These are phyloP conservation scores for Cyclopterus lumpus DNA, from an alignment of 2,797 vertebrate species.

Conservation along the genomic window DNA sequence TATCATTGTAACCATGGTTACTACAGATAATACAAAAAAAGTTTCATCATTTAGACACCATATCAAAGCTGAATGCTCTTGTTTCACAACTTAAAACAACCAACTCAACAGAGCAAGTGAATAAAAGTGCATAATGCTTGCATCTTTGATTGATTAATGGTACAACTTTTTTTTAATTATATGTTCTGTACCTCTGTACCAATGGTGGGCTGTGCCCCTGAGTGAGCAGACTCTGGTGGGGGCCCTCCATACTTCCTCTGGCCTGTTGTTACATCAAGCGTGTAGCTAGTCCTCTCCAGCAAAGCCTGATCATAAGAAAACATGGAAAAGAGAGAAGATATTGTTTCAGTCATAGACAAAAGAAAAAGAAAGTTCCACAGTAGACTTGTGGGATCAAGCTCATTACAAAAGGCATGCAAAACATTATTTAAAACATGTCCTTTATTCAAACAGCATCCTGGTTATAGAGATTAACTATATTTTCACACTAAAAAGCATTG, in stretches of 20 bases:
- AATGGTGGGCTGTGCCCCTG: constrained; percentile 93
- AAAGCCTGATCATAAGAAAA: constrained; percentile 80
- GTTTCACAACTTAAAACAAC: background rate
- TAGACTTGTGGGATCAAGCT: background rate
- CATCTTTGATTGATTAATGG: background rate
- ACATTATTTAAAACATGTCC: background rate
- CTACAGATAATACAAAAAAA: constrained; percentile 49
- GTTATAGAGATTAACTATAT: background rate
- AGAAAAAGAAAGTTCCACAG: background rate
- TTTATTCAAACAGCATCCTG: background rate
- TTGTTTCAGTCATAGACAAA: background rate
- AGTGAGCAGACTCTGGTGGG: constrained; percentile 94
- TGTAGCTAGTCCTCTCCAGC: constrained; percentile 97
- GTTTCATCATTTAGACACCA: constrained; percentile 71
- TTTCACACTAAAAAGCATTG: background rate
- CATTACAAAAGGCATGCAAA: background rate
- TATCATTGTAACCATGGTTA: constrained; percentile 73
- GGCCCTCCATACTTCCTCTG: constrained; percentile 99
- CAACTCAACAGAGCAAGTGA: background rate
- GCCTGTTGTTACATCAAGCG: constrained; percentile 98
- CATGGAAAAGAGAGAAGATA: background rate
- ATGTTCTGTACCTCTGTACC: constrained; percentile 92
- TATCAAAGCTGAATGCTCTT: background rate
- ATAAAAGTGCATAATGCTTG: background rate
- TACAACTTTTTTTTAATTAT: background rate